phyloP scores from a whole-genome alignment of 2,113 vertebrate genomes.

The Falco punctatus region DNA sequence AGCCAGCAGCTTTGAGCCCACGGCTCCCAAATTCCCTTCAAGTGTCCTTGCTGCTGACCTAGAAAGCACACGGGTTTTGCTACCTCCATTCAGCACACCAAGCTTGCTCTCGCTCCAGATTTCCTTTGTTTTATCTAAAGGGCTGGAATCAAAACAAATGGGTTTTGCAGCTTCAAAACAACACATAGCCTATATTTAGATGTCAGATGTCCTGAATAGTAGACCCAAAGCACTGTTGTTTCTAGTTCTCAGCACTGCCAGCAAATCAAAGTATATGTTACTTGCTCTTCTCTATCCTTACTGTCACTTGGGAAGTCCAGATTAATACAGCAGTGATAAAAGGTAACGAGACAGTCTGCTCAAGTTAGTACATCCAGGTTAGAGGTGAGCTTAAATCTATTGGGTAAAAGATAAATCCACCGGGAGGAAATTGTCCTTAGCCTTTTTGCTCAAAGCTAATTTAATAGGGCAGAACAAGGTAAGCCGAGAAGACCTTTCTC shows the following conservation, averaged over 20 bases:
- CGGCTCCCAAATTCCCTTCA: neutral
- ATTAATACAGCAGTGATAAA: neutral
- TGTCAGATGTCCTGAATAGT: neutral
- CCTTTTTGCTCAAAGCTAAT: neutral
- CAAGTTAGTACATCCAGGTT: neutral
- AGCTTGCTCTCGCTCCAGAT: neutral
- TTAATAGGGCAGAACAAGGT: neutral
- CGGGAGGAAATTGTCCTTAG: neutral
- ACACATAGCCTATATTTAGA: neutral
- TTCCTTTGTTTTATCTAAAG: constrained; percentile 32
- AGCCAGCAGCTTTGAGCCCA: neutral
- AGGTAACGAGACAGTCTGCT: neutral
- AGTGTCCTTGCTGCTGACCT: neutral
- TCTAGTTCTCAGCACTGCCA: neutral
- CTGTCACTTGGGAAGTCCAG: neutral
- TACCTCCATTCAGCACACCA: neutral
- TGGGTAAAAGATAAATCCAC: neutral
- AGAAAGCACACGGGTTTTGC: neutral
- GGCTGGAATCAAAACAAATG: constrained; percentile 5
- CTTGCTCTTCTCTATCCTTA: neutral
- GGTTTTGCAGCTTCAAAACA: constrained; percentile 13
- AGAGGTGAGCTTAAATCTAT: neutral
- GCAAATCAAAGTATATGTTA: neutral
- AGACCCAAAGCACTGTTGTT: neutral
- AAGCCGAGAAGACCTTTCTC: neutral